Base-by-base conservation (phyloP, 2,797 vertebrate genomes). In the Syncerus caffer region DNA sequence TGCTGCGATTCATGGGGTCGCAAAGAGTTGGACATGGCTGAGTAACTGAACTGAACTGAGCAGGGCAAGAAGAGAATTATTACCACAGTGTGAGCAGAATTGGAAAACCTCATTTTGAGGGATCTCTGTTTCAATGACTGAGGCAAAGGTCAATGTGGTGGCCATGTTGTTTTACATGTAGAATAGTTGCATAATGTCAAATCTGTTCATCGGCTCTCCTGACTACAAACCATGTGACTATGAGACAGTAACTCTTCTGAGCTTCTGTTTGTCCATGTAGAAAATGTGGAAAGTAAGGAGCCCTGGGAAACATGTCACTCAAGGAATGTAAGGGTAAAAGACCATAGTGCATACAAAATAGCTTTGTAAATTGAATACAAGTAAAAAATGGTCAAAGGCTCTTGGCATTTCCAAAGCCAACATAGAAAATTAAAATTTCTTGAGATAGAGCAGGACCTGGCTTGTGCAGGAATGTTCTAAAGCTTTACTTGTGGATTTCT, bases 51-150 rank as follows among this genome's bases (percentile, higher is more conserved):
- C 45, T 47, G 45, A 47, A 47, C 45, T 47, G 3, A 85, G 19
- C 11, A 83, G 51, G 19, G 55, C 64, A 95, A 96, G 60, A 84
- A 29, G 57, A 87, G 29, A 89, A 67, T 96, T 90, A 64, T 96
- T 90, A 64, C 74, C 6, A 45, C 19, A 23, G 12, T 15, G 74
- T 51, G 3, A 85, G 16, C 11, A 64, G 83, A 88, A 15, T 1
- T 92, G 50, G 57, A 94, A 93, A 94, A 31, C 4, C 23, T 80
- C 76, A 42, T 17, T 92, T 96, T 95, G 67, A 57, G 17, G 12
- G 29, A 42, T 38, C 25, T 83, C 42, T 90, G n/a, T 82, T 93
- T 95, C 27, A 67, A 3, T 27, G 1, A 53, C 3, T n/a, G 38
- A 95, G 47, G 25, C 31, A 47, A 11, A 74, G 19, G 13, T 85